Conservation (phyloP, 2,113 vertebrate genomes). For the Spermophilus dauricus region DNA sequence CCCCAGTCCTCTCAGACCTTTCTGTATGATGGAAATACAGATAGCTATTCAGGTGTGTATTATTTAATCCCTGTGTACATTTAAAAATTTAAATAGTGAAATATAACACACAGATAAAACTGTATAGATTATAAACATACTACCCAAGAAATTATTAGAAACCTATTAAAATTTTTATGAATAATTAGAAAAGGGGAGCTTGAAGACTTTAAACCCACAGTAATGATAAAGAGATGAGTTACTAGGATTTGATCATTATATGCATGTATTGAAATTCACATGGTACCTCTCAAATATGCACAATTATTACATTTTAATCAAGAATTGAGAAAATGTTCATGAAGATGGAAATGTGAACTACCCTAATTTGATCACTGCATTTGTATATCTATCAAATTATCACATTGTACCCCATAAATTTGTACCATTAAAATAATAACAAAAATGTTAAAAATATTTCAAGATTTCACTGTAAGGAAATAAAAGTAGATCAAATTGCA, state of each 20-base stretch:
- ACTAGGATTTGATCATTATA: too few species aligned
- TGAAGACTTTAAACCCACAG: too few species aligned
- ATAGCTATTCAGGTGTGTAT: neutral
- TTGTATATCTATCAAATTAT: neutral
- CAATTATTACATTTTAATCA: too few species aligned
- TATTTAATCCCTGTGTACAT: neutral
- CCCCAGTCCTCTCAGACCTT: neutral
- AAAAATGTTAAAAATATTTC: constrained; percentile 9
- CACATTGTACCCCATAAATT: neutral
- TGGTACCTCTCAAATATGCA: too few species aligned
- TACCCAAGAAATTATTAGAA: neutral
- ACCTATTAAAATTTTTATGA: neutral
- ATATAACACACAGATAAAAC: neutral
- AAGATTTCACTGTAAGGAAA: neutral
- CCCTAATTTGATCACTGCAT: neutral
- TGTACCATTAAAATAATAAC: neutral
- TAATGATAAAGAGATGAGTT: too few species aligned
- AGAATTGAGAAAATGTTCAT: too few species aligned
- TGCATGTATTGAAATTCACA: too few species aligned
- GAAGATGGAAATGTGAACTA: neutral
- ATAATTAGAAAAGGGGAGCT: too few species aligned
- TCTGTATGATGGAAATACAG: neutral
- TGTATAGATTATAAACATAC: neutral
- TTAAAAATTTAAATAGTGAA: neutral
- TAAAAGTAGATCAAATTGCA: neutral